Percentiles rank a stretch among this genome's conserved stretches.
These are phyloP conservation scores for Chloroceryle amazona DNA, from an alignment of 2,797 vertebrate genomes.

Conservation along the genomic window DNA sequence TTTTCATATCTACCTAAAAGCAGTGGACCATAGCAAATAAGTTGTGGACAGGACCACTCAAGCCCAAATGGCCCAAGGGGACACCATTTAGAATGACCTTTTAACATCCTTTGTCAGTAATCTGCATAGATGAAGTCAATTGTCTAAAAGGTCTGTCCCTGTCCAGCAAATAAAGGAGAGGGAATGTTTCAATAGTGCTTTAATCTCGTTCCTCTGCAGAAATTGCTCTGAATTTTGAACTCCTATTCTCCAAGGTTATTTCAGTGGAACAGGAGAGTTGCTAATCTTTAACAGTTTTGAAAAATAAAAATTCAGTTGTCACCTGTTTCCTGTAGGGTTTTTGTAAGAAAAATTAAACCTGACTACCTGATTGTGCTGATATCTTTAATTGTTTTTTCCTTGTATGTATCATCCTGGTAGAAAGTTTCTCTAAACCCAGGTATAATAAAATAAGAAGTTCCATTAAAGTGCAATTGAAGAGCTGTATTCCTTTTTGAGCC, in stretches of 20 bases:
- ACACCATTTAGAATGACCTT: conserved; percentile 59
- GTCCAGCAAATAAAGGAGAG: not conserved
- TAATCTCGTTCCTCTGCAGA: conserved; percentile 9
- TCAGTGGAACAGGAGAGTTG: not conserved
- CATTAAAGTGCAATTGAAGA: not conserved
- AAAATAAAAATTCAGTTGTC: not conserved
- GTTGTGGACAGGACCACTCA: conserved; percentile 57
- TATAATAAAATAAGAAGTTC: not conserved
- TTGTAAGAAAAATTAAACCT: not conserved
- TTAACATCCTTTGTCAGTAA: conserved; percentile 51
- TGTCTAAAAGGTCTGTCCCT: conserved; percentile 1
- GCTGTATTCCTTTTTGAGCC: not conserved
- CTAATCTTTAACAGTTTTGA: not conserved
- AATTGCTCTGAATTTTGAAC: not conserved
- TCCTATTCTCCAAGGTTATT: not conserved
- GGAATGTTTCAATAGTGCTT: not conserved
- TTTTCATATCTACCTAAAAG: conserved; percentile 72
- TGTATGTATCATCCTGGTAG: not conserved
- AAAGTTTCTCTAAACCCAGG: not conserved
- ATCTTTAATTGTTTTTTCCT: not conserved
- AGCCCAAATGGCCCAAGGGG: conserved; percentile 38
- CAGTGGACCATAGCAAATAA: conserved; percentile 56
- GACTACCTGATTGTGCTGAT: not conserved
- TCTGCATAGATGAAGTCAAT: conserved; percentile 24
- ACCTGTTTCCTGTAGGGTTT: not conserved